These are phyloP conservation scores for Oreochromis niloticus DNA, from an alignment of 2,113 vertebrate genomes.

Conservation along the genomic window DNA sequence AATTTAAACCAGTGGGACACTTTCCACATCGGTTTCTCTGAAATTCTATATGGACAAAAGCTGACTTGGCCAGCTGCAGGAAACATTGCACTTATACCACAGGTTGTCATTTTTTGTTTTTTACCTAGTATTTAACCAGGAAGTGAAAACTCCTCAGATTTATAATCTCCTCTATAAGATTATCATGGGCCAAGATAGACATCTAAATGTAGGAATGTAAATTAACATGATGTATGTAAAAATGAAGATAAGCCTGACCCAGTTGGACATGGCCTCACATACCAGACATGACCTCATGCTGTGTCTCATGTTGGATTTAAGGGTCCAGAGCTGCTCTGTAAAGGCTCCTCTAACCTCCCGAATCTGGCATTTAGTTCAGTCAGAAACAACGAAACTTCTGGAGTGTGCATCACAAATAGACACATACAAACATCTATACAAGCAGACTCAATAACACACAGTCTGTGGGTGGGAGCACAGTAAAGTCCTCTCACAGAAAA, in stretches of 20 bases:
- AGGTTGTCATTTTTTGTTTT: neutral
- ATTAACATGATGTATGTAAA: neutral
- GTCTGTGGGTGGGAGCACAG: slow-evolving; percentile 8
- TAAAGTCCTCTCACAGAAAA: slow-evolving; percentile 20
- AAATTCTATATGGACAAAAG: neutral
- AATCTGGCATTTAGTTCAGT: neutral
- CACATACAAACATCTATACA: neutral
- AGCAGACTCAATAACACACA: neutral
- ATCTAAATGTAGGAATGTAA: neutral
- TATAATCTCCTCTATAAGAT: neutral
- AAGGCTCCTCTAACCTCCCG: neutral
- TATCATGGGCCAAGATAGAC: neutral
- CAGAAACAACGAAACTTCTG: neutral
- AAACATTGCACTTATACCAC: neutral
- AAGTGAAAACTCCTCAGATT: neutral
- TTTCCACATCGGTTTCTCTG: neutral
- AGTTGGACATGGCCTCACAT: neutral
- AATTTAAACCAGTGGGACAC: neutral
- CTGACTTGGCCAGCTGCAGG: neutral
- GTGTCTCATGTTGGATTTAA: neutral
- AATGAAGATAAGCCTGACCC: neutral
- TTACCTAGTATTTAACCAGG: neutral
- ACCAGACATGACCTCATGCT: slow-evolving; percentile 44
- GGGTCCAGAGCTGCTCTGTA: neutral
- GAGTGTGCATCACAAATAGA: neutral